Evolutionary conservation across 2,888 invertebrate species (phyloP), one percentile per base, ranked within the genome.

Genomic region (Magallana nippona): DNA sequence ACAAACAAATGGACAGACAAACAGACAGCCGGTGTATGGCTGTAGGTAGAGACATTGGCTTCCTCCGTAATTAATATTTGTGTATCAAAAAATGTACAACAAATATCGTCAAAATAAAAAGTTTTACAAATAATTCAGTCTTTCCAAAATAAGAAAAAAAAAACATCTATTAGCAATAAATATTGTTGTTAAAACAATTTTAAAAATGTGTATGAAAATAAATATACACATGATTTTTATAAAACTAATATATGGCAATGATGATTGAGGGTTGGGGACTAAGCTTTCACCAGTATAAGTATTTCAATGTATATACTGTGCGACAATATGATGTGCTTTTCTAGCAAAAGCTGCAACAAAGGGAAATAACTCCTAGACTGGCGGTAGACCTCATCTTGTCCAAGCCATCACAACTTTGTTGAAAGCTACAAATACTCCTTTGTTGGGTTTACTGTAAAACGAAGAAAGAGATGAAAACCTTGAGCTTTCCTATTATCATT

Each of bases 381-480:
- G 27, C 71, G 32, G 71, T 32, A 71, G 13, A 71, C 11, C 10
- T 71, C 27, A 71, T 71, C 71, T 71, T 27, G 91, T 90, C 93
- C 93, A 93, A 0, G 92, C 92, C 93, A 93, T 93, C 55, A 94
- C 93, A 13, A 94, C 91, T 87, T 94, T 94, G 89, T 93, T 94
- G 87, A 93, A 94, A 55, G 94, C 93, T 63, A 94, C 94, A 90
- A 94, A 94, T 22, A 94, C 94, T 27, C 94, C 94, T 87, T 93
- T 93, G 88, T 91, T 94, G n/a, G 92, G 92, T 91, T 94, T 94
- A 84, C 94, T 94, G 92, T 83, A 92, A 91, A 85, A 57, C 82
- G 80, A 87, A 82, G 83, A 82, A 1, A 56, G 55, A 81, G 19
- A 5, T 57, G 27, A 57, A 55, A 15, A 78, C 5, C 11, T 63